Percentiles rank a stretch among this genome's conserved stretches.
These are phyloP conservation scores for Grallaria varia DNA, from an alignment of 2,113 vertebrate species.

Conservation along the genomic window DNA sequence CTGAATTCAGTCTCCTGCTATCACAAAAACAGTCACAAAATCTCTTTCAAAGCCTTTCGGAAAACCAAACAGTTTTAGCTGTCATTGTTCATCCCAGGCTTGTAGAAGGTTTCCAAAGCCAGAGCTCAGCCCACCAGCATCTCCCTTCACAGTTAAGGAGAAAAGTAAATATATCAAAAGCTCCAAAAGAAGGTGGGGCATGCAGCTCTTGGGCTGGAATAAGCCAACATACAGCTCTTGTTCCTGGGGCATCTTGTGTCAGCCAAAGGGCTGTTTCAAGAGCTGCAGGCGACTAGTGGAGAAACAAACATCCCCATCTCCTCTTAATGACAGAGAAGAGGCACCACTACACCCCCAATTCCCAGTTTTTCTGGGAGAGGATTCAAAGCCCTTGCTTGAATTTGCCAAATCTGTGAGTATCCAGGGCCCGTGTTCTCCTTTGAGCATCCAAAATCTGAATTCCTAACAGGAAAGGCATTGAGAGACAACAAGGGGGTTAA, in stretches of 20 bases:
- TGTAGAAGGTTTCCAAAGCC: background rate
- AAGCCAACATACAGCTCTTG: background rate
- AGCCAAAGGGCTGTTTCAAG: background rate
- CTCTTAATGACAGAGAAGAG: background rate
- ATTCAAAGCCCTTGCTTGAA: background rate
- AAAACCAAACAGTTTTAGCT: background rate
- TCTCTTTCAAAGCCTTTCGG: background rate
- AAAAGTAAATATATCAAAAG: background rate
- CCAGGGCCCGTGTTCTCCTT: background rate
- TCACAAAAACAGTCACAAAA: background rate
- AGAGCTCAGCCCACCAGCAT: background rate
- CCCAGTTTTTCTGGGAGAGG: background rate
- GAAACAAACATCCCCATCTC: background rate
- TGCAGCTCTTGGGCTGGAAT: background rate
- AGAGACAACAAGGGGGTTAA: background rate
- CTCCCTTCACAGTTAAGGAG: background rate
- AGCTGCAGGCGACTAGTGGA: background rate
- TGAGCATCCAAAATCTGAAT: background rate
- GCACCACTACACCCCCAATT: background rate
- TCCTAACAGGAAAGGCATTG: background rate
- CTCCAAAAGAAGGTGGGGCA: background rate
- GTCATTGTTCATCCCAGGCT: background rate
- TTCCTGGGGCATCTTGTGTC: background rate
- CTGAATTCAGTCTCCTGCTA: background rate
- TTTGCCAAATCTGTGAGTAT: background rate